Conservation (phyloP, 92 coral and sea anemone genomes). For the Siderastrea siderea region DNA sequence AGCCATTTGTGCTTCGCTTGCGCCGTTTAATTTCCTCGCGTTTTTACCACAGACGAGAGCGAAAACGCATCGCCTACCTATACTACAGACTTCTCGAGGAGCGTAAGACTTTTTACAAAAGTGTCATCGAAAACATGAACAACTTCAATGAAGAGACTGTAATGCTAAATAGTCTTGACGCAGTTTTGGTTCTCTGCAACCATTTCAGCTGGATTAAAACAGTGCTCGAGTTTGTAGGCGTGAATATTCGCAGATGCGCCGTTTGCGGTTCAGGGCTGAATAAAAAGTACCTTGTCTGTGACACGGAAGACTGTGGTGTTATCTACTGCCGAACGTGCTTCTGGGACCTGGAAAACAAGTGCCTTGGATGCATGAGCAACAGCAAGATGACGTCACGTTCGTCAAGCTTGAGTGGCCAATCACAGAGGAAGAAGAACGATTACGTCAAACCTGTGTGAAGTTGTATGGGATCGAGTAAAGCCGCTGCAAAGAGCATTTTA, state of each 20-base stretch:
- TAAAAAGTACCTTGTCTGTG: constrained; percentile 83
- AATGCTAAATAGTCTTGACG: constrained; percentile 84
- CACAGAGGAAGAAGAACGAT: constrained; percentile 64
- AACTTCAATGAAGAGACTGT: constrained; percentile 87
- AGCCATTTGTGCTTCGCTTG: constrained; percentile 86
- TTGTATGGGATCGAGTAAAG: not conserved
- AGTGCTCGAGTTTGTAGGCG: constrained; percentile 78
- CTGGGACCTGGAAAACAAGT: constrained; percentile 98
- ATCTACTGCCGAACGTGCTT: constrained; percentile 98
- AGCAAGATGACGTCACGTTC: constrained; percentile 88
- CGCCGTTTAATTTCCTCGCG: constrained; percentile 87
- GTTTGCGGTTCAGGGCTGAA: constrained; percentile 90
- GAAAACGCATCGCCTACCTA: constrained; percentile 92
- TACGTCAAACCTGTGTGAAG: constrained; percentile 45
- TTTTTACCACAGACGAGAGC: constrained; percentile 91
- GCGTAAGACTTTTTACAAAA: constrained; percentile 84
- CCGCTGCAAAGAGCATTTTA: not conserved
- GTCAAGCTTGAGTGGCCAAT: constrained; percentile 66
- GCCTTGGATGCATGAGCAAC: constrained; percentile 91
- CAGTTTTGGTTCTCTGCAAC: constrained; percentile 82
- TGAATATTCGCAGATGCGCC: constrained; percentile 83
- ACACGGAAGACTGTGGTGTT: constrained; percentile 87
- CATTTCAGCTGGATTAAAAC: constrained; percentile 81
- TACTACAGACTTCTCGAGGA: constrained; percentile 97
- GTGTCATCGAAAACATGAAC: constrained; percentile 89